Evolutionary conservation across 2,888 invertebrate species (phyloP), one percentile per base, ranked within the genome.

Genomic region (Eupithecia tripunctaria): DNA sequence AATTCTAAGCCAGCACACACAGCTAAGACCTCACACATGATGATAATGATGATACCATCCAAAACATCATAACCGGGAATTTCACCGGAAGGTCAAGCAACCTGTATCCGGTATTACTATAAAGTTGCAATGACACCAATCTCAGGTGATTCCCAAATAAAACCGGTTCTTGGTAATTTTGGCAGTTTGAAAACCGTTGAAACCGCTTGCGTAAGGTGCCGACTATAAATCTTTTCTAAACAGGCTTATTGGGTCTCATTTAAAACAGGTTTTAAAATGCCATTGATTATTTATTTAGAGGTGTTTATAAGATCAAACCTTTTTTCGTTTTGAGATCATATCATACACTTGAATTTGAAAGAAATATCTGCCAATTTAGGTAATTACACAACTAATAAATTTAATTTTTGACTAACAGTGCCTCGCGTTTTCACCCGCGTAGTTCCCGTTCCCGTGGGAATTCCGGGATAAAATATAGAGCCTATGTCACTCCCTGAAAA

Each of bases 101-200:
- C 32, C 29, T 12, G 62, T 32, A 63, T 63, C 62, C 62, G 62
- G 62, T 32, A 18, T 10, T 32, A 63, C n/a, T 25, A 18, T 51
- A 36, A n/a, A 36, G 32, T 63, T 21, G 32, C 62, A 63, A 8
- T 38, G 56, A 68, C 41, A 56, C 36, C 51, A n/a, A 51, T 63
- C 27, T 64, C 60, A 67, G 56, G 74, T 74, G 56, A 71, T 71
- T 71, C 74, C 74, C 71, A 67, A 74, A 69, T 14, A 67, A 32
- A 74, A 71, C 71, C 41, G 71, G 69, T 71, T 68, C 7, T 41
- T 14, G 27, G 56, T 32, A 25, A 47, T 25, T 65, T 70, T 32
- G 32, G 29, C 62, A n/a, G 62, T 27, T 59, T 60, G 27, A 27
- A 29, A 60, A 29, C 29, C 32, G 32, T 36, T 63, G n/a, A 36